phyloP scores from a whole-genome alignment of 2,113 vertebrate species.

The Sorex araneus region DNA sequence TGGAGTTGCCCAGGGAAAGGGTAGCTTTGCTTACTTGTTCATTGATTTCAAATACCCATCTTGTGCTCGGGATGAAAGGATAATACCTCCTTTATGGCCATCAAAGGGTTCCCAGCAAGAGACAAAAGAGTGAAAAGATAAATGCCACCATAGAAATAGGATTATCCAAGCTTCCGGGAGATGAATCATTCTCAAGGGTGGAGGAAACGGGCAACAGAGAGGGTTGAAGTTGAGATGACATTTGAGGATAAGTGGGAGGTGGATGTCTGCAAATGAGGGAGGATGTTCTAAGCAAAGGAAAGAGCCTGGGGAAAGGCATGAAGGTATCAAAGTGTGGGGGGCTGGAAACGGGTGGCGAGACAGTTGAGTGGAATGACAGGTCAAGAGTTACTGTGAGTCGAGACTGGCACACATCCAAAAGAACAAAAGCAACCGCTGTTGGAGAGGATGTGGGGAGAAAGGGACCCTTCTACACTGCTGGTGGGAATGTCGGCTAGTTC shows the following conservation, averaged over 20 bases:
- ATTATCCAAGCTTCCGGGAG: neutral
- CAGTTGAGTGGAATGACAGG: too few species aligned
- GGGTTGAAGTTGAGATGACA: neutral
- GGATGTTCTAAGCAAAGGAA: neutral
- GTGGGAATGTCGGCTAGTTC: too few species aligned
- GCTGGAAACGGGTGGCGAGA: neutral
- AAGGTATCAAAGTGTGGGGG: neutral
- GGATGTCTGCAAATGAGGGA: neutral
- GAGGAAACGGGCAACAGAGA: neutral
- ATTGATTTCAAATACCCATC: neutral
- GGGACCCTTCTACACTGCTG: too few species aligned
- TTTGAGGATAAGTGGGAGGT: neutral
- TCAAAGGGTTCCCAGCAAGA: neutral
- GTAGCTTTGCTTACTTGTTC: neutral
- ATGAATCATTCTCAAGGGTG: neutral
- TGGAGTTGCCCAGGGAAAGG: too few species aligned
- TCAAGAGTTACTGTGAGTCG: too few species aligned
- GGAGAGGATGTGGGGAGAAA: too few species aligned
- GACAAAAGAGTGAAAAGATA: neutral
- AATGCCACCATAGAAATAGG: neutral
- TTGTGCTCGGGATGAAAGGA: neutral
- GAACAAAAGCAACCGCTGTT: too few species aligned
- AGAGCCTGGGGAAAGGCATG: too few species aligned
- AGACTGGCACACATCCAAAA: too few species aligned
- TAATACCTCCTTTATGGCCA: neutral